Conservation (phyloP, 2,113 vertebrate genomes). For the Myodes glareolus region DNA sequence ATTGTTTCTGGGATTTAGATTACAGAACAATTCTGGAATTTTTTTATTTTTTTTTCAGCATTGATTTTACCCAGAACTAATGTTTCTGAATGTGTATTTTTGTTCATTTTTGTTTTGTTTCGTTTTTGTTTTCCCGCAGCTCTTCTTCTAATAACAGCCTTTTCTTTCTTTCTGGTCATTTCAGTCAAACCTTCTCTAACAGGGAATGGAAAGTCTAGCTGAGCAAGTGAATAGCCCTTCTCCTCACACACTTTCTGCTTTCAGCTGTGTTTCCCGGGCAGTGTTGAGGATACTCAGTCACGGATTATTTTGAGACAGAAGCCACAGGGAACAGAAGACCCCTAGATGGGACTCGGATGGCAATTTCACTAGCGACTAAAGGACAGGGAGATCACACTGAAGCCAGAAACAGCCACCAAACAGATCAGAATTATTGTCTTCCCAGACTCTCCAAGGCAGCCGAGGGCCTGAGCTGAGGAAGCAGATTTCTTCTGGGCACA, state of each 20-base stretch:
- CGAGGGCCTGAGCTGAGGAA: not conserved
- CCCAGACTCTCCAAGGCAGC: not conserved
- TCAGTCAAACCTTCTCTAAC: not conserved
- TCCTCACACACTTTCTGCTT: fast-evolving
- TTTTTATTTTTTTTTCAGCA: not conserved
- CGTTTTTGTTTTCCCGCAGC: not conserved
- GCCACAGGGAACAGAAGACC: not conserved
- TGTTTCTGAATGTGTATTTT: not conserved
- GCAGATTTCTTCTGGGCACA: not conserved
- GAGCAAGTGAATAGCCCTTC: fast-evolving
- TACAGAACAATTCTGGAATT: not conserved
- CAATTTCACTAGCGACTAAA: fast-evolving
- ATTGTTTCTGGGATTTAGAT: not conserved
- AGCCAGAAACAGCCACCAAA: not conserved
- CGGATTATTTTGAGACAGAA: not conserved
- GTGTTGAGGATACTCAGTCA: not conserved
- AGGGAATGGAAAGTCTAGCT: fast-evolving
- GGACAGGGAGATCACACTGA: fast-evolving
- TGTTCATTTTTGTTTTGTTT: no score
- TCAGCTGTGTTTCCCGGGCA: no score
- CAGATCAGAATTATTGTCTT: no score
- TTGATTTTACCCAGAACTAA: not conserved
- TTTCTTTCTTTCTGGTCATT: not conserved
- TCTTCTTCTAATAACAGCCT: not conserved
- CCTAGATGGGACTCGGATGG: not conserved